Evolutionary conservation across 2,888 invertebrate species (phyloP).

Genomic region (Hemistola chrysoprasaria): DNA sequence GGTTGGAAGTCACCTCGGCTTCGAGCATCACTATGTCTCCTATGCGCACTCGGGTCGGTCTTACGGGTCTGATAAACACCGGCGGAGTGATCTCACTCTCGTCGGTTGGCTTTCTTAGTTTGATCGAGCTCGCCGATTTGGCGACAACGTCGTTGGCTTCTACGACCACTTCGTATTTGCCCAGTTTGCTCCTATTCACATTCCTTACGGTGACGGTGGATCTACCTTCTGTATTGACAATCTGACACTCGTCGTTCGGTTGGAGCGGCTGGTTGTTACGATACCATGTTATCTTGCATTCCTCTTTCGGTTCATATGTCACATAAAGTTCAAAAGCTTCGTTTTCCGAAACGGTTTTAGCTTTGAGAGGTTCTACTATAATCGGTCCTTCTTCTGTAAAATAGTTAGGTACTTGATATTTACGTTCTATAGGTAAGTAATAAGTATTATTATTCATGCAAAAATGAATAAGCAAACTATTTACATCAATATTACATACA

Average conservation of each 20-base stretch:
- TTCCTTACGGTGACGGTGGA: constrained; percentile 86
- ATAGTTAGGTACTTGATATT: constrained; percentile 46
- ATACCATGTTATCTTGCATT: constrained; percentile 91
- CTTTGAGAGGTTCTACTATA: constrained; percentile 90
- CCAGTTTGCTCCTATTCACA: constrained; percentile 88
- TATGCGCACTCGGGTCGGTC: constrained; percentile 86
- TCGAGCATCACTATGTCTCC: constrained; percentile 92
- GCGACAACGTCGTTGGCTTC: constrained; percentile 89
- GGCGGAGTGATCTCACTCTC: constrained; percentile 86
- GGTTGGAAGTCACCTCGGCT: constrained; percentile 88
- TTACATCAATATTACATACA: too few relatives aligned
- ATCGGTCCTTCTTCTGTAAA: constrained; percentile 78
- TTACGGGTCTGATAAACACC: constrained; percentile 86
- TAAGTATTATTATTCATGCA: too few relatives aligned
- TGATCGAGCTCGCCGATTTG: constrained; percentile 91
- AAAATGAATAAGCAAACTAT: too few relatives aligned
- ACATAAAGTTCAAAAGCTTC: constrained; percentile 87
- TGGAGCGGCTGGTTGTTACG: constrained; percentile 90
- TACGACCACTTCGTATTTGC: constrained; percentile 94
- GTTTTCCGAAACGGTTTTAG: constrained; percentile 86
- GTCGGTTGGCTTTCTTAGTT: constrained; percentile 84
- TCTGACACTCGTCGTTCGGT: constrained; percentile 83
- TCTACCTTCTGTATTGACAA: constrained; percentile 82
- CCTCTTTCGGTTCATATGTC: constrained; percentile 86
- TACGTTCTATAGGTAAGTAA: too few relatives aligned